Percentiles rank a stretch among this genome's conserved stretches.
Evolutionary conservation across 2,113 vertebrate genomes (phyloP).

Genomic region (Corythaeola cristata): DNA sequence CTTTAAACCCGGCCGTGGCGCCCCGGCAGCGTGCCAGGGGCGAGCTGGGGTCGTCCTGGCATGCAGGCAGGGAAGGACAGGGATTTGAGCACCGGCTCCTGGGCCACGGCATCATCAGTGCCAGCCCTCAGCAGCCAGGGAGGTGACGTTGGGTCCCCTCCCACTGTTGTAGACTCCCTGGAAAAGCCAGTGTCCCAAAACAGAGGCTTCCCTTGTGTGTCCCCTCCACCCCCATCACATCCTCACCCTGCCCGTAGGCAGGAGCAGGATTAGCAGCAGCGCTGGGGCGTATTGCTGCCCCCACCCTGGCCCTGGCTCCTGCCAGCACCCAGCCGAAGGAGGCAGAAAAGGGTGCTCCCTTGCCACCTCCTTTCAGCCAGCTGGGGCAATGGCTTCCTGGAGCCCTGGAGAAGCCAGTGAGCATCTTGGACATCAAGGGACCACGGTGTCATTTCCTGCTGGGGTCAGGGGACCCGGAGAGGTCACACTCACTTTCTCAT

Average conservation of each 20-base stretch:
- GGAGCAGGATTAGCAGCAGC: background rate
- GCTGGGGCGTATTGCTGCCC: background rate
- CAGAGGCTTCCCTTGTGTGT: background rate
- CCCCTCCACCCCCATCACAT: accelerated
- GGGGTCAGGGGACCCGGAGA: background rate
- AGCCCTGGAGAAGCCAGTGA: background rate
- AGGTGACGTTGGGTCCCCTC: background rate
- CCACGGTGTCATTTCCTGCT: background rate
- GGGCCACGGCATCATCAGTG: background rate
- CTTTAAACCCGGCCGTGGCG: background rate
- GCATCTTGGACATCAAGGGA: background rate
- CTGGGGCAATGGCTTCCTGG: accelerated
- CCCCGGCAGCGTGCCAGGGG: background rate
- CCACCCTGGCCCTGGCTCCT: background rate
- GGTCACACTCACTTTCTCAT: background rate
- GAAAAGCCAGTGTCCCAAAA: background rate
- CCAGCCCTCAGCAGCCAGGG: background rate
- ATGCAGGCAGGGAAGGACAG: background rate
- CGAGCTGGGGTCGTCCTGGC: background rate
- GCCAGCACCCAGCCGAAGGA: background rate
- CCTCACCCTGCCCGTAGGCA: background rate
- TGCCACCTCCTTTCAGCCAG: background rate
- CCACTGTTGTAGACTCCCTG: background rate
- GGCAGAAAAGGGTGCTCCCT: background rate
- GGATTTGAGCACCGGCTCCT: accelerated